Evolutionary conservation across 1,140 invertebrate genomes (phyloP).

Genomic region (Brachionus calyciflorus): DNA sequence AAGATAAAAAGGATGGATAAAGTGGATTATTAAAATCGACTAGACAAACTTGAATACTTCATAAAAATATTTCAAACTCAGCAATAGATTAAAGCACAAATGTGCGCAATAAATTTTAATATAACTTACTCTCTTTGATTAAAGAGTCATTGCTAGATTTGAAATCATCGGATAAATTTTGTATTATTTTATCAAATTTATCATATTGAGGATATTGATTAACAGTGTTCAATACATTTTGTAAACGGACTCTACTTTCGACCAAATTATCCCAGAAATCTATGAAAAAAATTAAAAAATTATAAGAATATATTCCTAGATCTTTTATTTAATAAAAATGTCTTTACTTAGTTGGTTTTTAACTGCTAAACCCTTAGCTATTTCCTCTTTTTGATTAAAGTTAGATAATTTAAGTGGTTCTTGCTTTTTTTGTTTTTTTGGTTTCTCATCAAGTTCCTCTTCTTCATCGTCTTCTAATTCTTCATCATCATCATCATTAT

Average conservation of each 20-base stretch:
- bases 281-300: conserved; percentile 53
- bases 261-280: conserved; percentile 76
- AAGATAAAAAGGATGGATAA: too few relatives aligned
- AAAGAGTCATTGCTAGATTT: conserved; percentile 57
- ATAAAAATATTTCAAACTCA: too few relatives aligned
- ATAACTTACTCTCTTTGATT: neutral
- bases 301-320: too few relatives aligned
- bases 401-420: conserved; percentile 51
- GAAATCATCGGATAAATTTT: conserved; percentile 63
- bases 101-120: neutral
- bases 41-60: too few relatives aligned
- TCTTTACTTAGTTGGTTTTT: conserved; percentile 66
- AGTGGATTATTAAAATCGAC: too few relatives aligned
- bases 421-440: neutral
- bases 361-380: conserved; percentile 74
- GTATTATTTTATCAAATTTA: conserved; percentile 60
- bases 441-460: conserved; percentile 18
- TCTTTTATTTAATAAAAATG: too few relatives aligned
- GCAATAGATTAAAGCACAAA: too few relatives aligned
- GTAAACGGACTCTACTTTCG: conserved; percentile 77
- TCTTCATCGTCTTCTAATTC: conserved; percentile 38
- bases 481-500: conserved; percentile 13
- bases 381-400: conserved; percentile 65
- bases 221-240: conserved; percentile 70
- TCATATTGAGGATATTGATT: conserved; percentile 73